phyloP scores from a whole-genome alignment of 2,888 invertebrate genomes.

The Drosophila maculinotata region DNA sequence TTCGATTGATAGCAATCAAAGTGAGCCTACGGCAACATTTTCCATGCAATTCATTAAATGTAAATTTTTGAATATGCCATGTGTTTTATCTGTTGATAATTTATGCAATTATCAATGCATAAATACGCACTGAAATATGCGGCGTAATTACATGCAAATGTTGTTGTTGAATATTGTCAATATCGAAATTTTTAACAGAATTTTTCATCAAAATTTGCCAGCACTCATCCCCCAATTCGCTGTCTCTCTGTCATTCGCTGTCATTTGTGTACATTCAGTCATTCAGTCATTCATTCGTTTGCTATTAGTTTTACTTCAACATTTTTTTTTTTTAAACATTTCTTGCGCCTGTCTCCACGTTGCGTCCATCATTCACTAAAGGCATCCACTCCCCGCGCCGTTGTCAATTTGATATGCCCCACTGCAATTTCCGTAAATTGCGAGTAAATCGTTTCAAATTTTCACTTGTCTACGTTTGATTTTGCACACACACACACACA shows the following conservation, averaged over 20 bases:
- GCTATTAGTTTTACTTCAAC: slow-evolving; percentile 67
- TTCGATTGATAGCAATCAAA: slow-evolving; percentile 15
- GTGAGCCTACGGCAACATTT: neutral
- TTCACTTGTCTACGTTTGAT: slow-evolving; percentile 81
- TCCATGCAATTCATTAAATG: slow-evolving; percentile 6
- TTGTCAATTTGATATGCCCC: slow-evolving; percentile 76
- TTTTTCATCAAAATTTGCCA: slow-evolving; percentile 34
- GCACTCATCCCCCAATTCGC: slow-evolving; percentile 6
- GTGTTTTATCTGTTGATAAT: slow-evolving; percentile 25
- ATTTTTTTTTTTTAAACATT: slow-evolving; percentile 14
- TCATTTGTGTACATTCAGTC: slow-evolving; percentile 44
- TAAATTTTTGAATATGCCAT: slow-evolving; percentile 15
- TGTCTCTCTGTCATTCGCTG: slow-evolving; percentile 14
- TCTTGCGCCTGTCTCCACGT: slow-evolving; percentile 1
- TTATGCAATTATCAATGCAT: slow-evolving; percentile 54
- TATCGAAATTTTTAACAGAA: slow-evolving; percentile 10
- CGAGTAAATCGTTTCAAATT: slow-evolving; percentile 81
- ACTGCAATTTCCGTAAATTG: slow-evolving; percentile 77
- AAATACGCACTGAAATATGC: slow-evolving; percentile 40
- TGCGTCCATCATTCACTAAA: neutral
- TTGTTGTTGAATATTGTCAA: slow-evolving; percentile 41
- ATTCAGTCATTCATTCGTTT: slow-evolving; percentile 36
- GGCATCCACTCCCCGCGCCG: slow-evolving; percentile 6
- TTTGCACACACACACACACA: slow-evolving; percentile 37
- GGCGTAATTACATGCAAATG: slow-evolving; percentile 53